Evolutionary conservation across 2,888 invertebrate genomes (phyloP).

Genomic region (Drosophila aldrichi): DNA sequence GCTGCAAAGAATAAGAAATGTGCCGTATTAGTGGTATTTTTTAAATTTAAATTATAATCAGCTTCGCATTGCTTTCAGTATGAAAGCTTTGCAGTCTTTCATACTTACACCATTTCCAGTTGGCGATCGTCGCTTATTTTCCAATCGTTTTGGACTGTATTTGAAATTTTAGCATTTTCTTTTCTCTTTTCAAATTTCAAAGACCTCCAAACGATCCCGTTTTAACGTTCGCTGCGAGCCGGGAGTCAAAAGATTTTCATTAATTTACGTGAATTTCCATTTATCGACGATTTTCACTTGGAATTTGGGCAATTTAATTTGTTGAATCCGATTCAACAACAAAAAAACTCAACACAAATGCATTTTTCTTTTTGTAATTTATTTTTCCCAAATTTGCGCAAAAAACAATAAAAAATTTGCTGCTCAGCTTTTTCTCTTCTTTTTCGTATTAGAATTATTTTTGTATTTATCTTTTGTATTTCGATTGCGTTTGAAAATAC

Average conservation of each 20-base stretch:
- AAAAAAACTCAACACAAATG: slow-evolving; percentile 66
- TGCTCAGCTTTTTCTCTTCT: slow-evolving; percentile 35
- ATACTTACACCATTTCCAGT: slow-evolving; percentile 72
- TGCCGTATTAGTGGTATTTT: background rate
- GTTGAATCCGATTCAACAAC: slow-evolving; percentile 60
- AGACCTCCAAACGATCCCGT: slow-evolving; percentile 54
- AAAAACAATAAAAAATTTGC: slow-evolving; percentile 59
- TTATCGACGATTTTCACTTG: slow-evolving; percentile 33
- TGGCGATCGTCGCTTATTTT: slow-evolving; percentile 47
- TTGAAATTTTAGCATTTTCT: slow-evolving; percentile 56
- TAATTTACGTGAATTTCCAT: slow-evolving; percentile 19
- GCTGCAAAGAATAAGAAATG: slow-evolving; percentile 42
- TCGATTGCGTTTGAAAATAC: slow-evolving; percentile 56
- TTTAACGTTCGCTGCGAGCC: slow-evolving; percentile 39
- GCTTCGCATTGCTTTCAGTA: background rate
- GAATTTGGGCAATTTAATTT: slow-evolving; percentile 42
- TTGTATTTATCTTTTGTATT: slow-evolving; percentile 39
- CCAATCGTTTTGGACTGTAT: slow-evolving; percentile 68
- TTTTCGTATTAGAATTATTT: slow-evolving; percentile 39
- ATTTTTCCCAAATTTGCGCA: slow-evolving; percentile 35
- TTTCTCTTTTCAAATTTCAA: slow-evolving; percentile 40
- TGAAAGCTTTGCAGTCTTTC: background rate
- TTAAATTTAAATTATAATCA: background rate
- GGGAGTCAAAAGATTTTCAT: slow-evolving; percentile 44
- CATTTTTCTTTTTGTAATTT: slow-evolving; percentile 29